Base-by-base conservation (phyloP, 2,888 invertebrate species). In the Heliconius ethilla region DNA sequence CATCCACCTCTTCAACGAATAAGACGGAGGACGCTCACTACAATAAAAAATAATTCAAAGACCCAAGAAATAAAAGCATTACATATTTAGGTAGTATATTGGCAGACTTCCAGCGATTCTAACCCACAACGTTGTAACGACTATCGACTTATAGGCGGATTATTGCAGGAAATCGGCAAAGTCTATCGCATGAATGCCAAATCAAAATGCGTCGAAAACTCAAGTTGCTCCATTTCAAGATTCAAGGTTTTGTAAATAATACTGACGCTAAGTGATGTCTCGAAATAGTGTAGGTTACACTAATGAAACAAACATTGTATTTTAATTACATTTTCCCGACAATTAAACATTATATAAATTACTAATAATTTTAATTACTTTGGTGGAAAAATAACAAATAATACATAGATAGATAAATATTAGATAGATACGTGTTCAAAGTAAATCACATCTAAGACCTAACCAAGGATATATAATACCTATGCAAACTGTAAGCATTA, bases 141-240 rank as follows among this genome's bases (percentile, higher is more conserved):
- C 59, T 72, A 67, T 75, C 33, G 65, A 29, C 55, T 51, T 55
- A 75, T 59, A 67, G 45, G 55, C 55, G 37, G 40, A 77, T 78
- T 70, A 78, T 75, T 59, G 62, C 72, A 59, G 77, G 62, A 79
- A 75, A 77, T 77, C 72, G 78, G 83, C 80, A 81, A 79, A 82
- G 81, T 78, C 78, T 76, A 81, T 76, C 75, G 75, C 79, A 75
- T 70, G 75, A 76, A 75, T 84, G 82, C 81, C 83, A 85, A 83
- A 85, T 78, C 70, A 80, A 80, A 81, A 81, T 79, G 80, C 79
- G 78, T 80, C 80, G 70, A 79, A 83, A 78, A 82, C 83, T 82
- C 11, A 59, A 76, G 29, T 65, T 65, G 70, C 29, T 45, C 45
- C 70, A 70, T 76, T 76, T 70, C 62, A 13, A 76, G 63, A 59